A percentile compares a stretch with the other conserved stretches of the same genome.
Conservation (phyloP, 2,888 invertebrate species). For the Allacma fusca region DNA sequence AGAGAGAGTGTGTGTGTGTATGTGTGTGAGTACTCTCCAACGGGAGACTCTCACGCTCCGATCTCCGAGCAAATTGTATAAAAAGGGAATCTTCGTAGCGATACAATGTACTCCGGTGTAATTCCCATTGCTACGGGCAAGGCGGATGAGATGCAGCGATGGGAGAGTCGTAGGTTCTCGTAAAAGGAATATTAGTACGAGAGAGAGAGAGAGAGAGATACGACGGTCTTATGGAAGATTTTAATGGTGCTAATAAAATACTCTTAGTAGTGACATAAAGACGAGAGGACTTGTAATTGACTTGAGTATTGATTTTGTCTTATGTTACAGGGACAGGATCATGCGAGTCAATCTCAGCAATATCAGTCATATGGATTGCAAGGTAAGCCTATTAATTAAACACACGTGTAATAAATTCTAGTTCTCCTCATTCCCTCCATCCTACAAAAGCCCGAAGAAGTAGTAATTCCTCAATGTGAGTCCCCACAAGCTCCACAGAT, state of each 20-base stretch:
- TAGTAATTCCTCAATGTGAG: no score
- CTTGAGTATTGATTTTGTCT: constrained; percentile 47
- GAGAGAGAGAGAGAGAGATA: background rate
- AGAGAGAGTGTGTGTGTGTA: no score
- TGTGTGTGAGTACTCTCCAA: no score
- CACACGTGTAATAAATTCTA: constrained; percentile 16
- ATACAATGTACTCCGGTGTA: background rate
- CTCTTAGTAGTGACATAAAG: constrained; percentile 37
- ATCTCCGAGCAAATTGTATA: no score
- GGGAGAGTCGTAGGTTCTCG: background rate
- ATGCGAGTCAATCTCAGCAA: constrained; percentile 84
- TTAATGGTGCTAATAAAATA: constrained; percentile 43
- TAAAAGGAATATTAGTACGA: constrained; percentile 1
- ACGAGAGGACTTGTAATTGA: constrained; percentile 34
- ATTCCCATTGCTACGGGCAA: background rate
- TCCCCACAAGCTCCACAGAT: no score
- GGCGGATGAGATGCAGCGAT: background rate
- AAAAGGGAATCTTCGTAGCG: no score
- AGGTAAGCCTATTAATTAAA: constrained; percentile 70
- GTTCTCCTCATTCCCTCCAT: background rate
- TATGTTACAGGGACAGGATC: constrained; percentile 79
- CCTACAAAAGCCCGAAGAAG: no score
- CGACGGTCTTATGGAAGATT: constrained; percentile 26
- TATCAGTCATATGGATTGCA: constrained; percentile 84
- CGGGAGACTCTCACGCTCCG: no score